Percentiles rank a stretch among this genome's conserved stretches.
Conservation (phyloP, 2,797 vertebrate genomes). For the Channa striata region DNA sequence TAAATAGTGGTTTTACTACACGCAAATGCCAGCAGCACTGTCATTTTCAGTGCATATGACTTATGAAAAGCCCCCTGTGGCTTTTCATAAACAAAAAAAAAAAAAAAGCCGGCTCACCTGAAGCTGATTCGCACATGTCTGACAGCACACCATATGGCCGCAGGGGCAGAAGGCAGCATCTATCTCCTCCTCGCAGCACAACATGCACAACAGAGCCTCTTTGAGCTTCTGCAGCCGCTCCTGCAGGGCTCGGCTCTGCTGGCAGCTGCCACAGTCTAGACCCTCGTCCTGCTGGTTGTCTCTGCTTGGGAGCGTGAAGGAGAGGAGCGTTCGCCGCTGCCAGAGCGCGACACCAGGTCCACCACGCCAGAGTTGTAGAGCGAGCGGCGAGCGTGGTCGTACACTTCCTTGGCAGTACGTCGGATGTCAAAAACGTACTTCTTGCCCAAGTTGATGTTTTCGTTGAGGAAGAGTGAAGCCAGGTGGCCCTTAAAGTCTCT, state of each 20-base stretch:
- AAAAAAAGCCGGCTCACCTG: constrained; percentile 85
- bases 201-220: constrained; percentile 96
- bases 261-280: constrained; percentile 89
- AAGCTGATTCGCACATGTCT: constrained; percentile 91
- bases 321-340: constrained; percentile 80
- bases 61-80: not conserved
- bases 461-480: constrained; percentile 96
- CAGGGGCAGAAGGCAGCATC: constrained; percentile 97
- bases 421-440: constrained; percentile 98
- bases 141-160: constrained; percentile 97
- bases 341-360: constrained; percentile 88
- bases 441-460: constrained; percentile 98
- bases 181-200: constrained; percentile 96
- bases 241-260: constrained; percentile 91
- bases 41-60: not conserved
- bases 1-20: not conserved
- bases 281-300: constrained; percentile 68
- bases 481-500: constrained; percentile 97
- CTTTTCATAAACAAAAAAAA: not conserved
- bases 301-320: constrained; percentile 82
- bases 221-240: constrained; percentile 92
- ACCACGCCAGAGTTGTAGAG: constrained; percentile 95
- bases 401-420: constrained; percentile 97
- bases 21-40: not conserved
- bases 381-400: constrained; percentile 93